Evolutionary conservation across 2,888 invertebrate genomes (phyloP), one percentile per base, ranked within the genome.

Genomic region (Diadegma fenestrale): DNA sequence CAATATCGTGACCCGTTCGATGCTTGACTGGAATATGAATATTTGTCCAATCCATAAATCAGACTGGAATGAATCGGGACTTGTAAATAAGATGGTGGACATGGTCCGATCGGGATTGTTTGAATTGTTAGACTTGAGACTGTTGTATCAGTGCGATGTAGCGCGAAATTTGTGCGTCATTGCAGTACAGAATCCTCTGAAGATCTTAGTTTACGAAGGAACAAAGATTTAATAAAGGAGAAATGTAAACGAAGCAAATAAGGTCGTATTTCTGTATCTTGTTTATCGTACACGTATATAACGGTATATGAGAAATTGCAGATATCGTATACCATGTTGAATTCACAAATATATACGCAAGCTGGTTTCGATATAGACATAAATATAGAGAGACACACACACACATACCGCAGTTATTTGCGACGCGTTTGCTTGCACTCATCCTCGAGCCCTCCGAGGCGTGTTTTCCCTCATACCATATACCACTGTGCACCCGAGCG

Each of bases 151-250:
- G 48, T 64, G 64, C 51, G 43, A 63, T 45, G 22, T 51, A 66
- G 54, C 33, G 61, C 80, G 61, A 78, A 68, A 51, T 84, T 69
- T 14, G 45, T 26, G 6, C 66, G 61, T 68, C 63, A 26, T 68
- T 63, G 63, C 37, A 14, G 5, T 30, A 58, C 58, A 58, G 58
- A 19, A 54, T 26, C 17, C 12, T 30, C 30, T 19, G 41, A 45
- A 22, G 69, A 63, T 4, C 19, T 72, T n/a, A 10, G 37, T 48
- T 22, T 17, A 77, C 78, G 63, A 76, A 61, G 64, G 37, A 75
- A 33, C 73, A 33, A 66, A 48, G 79, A 82, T 82, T 79, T 68
- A 75, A 79, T 82, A 79, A 82, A 85, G 71, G 76, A 66, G 58
- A 77, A 76, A 72, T 63, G 76, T 51, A 80, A 85, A 80, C 75